These are phyloP conservation scores for Vollenhovia emeryi DNA, from an alignment of 1,140 invertebrate genomes.

Conservation along the genomic window DNA sequence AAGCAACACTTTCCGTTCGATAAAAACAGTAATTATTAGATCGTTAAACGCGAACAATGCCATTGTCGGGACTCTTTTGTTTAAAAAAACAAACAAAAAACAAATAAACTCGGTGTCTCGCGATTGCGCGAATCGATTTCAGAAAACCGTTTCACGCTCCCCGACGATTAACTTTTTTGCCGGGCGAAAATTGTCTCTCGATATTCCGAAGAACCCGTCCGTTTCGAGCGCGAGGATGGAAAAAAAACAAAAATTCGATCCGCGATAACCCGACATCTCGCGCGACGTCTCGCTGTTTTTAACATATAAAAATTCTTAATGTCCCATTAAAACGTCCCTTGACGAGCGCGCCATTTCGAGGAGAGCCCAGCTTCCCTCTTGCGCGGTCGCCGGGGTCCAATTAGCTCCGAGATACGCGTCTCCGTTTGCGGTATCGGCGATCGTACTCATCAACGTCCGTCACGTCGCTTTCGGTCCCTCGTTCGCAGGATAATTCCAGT, in stretches of 20 bases:
- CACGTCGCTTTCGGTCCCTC: slow-evolving; percentile 43
- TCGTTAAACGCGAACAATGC: too few species aligned
- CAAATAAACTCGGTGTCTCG: too few species aligned
- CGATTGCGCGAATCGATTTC: too few species aligned
- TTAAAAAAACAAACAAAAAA: too few species aligned
- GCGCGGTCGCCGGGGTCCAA: not conserved
- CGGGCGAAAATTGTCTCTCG: not conserved
- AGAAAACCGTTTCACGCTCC: too few species aligned
- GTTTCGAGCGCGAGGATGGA: not conserved
- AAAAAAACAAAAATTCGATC: not conserved
- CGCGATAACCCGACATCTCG: not conserved
- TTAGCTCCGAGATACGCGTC: slow-evolving; percentile 43
- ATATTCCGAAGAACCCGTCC: not conserved
- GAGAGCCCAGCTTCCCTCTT: slow-evolving; percentile 30
- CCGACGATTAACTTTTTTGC: not conserved
- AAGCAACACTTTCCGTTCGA: too few species aligned
- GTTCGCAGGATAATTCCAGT: slow-evolving; percentile 56
- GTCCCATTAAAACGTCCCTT: not conserved
- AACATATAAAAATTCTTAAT: not conserved
- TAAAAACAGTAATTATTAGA: too few species aligned
- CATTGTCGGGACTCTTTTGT: too few species aligned
- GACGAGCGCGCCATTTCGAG: not conserved
- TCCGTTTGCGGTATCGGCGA: slow-evolving; percentile 39
- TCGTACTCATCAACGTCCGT: slow-evolving; percentile 49
- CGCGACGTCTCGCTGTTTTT: not conserved